These are phyloP conservation scores for Orius insidiosus DNA, from an alignment of 1,140 invertebrate genomes.

Conservation along the genomic window DNA sequence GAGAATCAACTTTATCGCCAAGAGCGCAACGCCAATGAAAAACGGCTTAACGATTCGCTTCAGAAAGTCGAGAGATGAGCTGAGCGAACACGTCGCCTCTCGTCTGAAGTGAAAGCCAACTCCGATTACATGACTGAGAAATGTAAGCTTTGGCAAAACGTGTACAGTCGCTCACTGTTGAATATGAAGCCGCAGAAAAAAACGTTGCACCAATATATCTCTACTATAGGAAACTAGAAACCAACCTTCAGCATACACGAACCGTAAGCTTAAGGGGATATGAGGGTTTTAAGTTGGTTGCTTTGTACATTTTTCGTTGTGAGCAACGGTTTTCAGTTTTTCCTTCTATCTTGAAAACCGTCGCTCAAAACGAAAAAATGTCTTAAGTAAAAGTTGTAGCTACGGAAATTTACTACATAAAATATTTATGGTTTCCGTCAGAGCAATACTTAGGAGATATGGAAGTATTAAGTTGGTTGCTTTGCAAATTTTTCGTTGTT, in stretches of 20 bases:
- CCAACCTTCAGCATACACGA: slow-evolving; percentile 56
- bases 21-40: slow-evolving; percentile 64
- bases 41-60: slow-evolving; percentile 61
- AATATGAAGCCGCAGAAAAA: slow-evolving; percentile 65
- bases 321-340: too few species aligned
- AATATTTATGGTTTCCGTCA: too few species aligned
- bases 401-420: too few species aligned
- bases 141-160: slow-evolving; percentile 61
- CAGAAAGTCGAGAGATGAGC: slow-evolving; percentile 58
- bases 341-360: too few species aligned
- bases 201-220: slow-evolving; percentile 65
- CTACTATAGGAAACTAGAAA: slow-evolving; percentile 75
- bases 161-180: slow-evolving; percentile 59
- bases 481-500: too few species aligned
- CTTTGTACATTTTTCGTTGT: too few species aligned
- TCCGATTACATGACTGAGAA: slow-evolving; percentile 61
- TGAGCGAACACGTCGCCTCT: slow-evolving; percentile 22
- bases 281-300: too few species aligned
- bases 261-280: too few species aligned
- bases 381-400: too few species aligned
- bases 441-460: too few species aligned
- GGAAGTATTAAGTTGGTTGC: too few species aligned
- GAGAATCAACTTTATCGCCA: slow-evolving; percentile 69
- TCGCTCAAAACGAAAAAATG: too few species aligned
- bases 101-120: slow-evolving; percentile 46